Evolutionary conservation across 2,888 invertebrate species (phyloP), one percentile per base, ranked within the genome.

Genomic region (Epinotia bilunana): DNA sequence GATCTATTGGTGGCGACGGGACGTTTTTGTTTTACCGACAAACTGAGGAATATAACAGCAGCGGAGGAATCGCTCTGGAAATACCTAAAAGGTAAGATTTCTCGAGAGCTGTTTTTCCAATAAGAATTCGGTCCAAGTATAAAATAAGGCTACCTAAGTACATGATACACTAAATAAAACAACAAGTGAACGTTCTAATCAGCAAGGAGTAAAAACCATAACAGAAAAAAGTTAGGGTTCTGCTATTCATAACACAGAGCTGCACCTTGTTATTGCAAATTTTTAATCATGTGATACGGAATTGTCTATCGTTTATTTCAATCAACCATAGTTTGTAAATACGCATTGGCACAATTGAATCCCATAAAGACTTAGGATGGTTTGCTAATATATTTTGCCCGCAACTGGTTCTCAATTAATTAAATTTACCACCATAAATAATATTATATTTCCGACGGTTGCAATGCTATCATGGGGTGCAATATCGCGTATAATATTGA

Each of bases 1-100:
- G 90, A 85, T 85, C 61, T 75, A 61, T 86, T 83, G 87, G 76
- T 91, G 90, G 88, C 86, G 85, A 85, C 87, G 78, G 76, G 80
- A 86, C 87, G 84, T 84, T 89, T 88, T 87, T 84, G 82, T 85
- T 86, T 83, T 87, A 82, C 83, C 85, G 85, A 83, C 90, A 93
- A 92, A 89, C 91, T 93, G 92, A 91, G 93, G 92, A 91, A 91
- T 89, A 86, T 91, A 83, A 86, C 90, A 83, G 86, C 86, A 79
- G 83, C 84, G 74, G 90, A 90, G 85, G 88, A 90, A 84, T 91
- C 89, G 82, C 88, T 93, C 88, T 92, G 93, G 91, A 91, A 90
- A 90, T 92, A 92, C 87, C 87, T 93, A 82, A 91, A 91, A 92
- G 93, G 93, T 93, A 88, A 85, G 90, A 79, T 76, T 75, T 61